Conservation (phyloP, 2,888 invertebrate species). For the Polydrusus tereticollis region DNA sequence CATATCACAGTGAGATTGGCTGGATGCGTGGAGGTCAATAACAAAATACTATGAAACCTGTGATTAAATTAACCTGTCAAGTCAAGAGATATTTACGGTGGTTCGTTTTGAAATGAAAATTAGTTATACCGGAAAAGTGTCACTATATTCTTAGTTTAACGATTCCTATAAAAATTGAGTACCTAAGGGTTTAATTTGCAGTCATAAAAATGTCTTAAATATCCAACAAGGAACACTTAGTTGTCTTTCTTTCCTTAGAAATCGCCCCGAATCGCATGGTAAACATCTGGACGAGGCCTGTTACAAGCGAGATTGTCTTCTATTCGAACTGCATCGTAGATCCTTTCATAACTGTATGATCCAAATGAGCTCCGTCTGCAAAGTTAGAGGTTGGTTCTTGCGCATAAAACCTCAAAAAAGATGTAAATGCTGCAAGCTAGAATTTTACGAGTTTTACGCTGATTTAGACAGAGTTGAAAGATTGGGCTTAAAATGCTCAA, state of each 20-base stretch:
- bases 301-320: neutral
- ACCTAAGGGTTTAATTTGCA: no score
- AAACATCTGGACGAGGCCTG: neutral
- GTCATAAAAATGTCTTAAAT: no score
- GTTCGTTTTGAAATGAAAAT: no score
- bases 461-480: neutral
- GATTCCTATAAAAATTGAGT: no score
- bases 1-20: no score
- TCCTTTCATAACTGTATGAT: conserved; percentile 12
- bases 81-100: no score
- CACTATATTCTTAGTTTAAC: no score
- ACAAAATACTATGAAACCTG: no score
- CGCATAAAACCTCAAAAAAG: neutral
- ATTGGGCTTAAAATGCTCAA: neutral
- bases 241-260: neutral
- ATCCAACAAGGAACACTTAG: no score
- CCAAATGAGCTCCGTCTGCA: neutral
- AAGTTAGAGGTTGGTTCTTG: neutral
- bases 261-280: neutral
- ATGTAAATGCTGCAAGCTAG: conserved; percentile 19
- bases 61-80: no score
- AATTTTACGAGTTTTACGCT: conserved; percentile 16
- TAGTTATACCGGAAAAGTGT: no score
- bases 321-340: conserved; percentile 14
- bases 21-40: no score